Base-by-base conservation (phyloP, 1,140 invertebrate genomes). In the Sesamia nonagrioides region DNA sequence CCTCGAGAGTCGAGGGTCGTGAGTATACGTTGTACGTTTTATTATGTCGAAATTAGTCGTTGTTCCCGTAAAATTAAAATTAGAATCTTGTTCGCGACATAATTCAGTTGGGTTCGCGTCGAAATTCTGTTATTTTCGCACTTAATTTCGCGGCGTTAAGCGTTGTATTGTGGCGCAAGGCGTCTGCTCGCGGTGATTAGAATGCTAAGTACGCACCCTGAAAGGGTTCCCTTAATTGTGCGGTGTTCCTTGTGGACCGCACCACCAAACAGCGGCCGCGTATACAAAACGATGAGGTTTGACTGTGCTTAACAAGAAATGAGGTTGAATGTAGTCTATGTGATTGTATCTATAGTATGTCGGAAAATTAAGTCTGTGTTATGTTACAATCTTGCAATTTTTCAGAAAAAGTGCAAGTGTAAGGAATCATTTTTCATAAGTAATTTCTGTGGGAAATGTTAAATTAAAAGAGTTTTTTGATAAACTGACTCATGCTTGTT, bases 201-300 rank as follows among this genome's bases (percentile, higher is more conserved):
- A 93, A 91, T 93, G 86, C 88, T 89, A 89, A 91, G 86, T 87
- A 82, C 80, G 82, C 77, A 66, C 48, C 77, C 77, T 63, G 83
- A 82, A 91, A 89, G 90, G 91, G 90, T 90, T 89, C 82, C 81
- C 83, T 89, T 91, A 90, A 91, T 91, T 92, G 89, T 89, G 87
- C 84, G 85, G 81, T 84, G 82, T 74, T 85, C 77, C 76, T 83
- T 69, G 72, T 68, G 82, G 86, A 89, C 86, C 84, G 85, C 85
- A 85, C 82, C 79, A 58, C 69, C 83, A 86, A 84, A 79, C 81
- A 72, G 69, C 81, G 79, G 66, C 61, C 72, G 17, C 69, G 58
- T 33, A 37, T 77, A 60, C 68, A 54, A 78, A 81, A 54, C 37
- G 75, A 69, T 33, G 48, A 52, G 27, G 33, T 66, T 63, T 52